Conservation (phyloP, 2,797 vertebrate species). For the Dendrocincla tyrannina region DNA sequence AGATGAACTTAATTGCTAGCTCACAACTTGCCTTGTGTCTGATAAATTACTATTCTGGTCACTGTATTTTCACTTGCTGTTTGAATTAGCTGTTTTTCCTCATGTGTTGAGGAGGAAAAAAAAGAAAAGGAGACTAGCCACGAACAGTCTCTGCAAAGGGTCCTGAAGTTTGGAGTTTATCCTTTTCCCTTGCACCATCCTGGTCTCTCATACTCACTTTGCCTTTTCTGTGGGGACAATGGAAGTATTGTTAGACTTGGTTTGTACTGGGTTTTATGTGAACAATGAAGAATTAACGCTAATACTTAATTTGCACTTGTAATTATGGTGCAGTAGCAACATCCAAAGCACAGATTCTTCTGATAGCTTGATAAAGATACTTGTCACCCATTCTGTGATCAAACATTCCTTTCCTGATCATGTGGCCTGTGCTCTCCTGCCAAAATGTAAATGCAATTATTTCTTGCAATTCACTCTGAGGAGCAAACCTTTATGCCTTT, state of each 20-base stretch:
- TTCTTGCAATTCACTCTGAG: not conserved
- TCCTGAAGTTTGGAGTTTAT: not conserved
- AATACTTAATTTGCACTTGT: not conserved
- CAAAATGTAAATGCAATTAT: not conserved
- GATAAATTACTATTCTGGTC: not conserved
- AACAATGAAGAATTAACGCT: not conserved
- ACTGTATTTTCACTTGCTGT: not conserved
- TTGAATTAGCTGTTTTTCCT: not conserved
- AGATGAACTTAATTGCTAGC: not conserved
- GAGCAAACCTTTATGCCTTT: not conserved
- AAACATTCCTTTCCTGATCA: not conserved
- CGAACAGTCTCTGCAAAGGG: not conserved
- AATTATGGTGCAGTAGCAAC: not conserved
- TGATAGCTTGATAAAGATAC: not conserved
- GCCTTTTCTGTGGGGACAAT: not conserved
- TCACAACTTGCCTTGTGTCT: not conserved
- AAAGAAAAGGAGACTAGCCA: not conserved
- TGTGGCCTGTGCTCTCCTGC: not conserved
- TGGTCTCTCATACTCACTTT: not conserved
- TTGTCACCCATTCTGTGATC: not conserved
- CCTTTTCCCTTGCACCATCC: not conserved
- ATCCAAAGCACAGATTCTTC: not conserved
- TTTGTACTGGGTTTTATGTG: not conserved
- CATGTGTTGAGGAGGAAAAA: accelerated
- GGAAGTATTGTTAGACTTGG: not conserved